Evolutionary conservation across 2,113 vertebrate genomes (phyloP), one percentile per base, ranked within the genome.

Genomic region (Rhinogobius similis): DNA sequence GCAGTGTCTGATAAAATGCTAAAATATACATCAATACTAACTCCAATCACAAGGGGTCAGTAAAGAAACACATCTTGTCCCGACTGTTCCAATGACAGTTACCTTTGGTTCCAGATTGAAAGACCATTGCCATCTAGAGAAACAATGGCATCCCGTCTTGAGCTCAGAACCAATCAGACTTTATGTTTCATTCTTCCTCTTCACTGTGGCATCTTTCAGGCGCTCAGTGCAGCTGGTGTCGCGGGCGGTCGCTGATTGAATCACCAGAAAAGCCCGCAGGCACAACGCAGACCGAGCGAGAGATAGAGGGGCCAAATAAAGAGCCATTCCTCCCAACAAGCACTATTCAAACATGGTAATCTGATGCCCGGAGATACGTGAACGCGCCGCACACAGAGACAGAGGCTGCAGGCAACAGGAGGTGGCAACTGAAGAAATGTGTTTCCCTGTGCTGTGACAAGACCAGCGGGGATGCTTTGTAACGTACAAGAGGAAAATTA

Each of bases 71-170:
- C 24, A 18, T n/a, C 9, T 61, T n/a, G 16, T 10, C 56, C 72
- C 44, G 58, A 65, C 86, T 89, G 89, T 90, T 91, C 82, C 87
- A 79, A 76, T 80, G 82, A 72, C 67, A 78, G 73, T 82, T 66
- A 48, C 85, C 82, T 78, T 79, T 84, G 86, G 78, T 77, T 83
- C 72, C 55, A 43, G 23, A 67, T 81, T 85, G 81, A 83, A 73
- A 16, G 71, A 81, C 8, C 68, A 32, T 67, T 75, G 69, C 70
- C 68, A 75, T 75, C 76, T 50, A 43, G 66, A 81, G 76, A 62
- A 77, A 76, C 62, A 75, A 39, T 68, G 41, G 27, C 71, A 58
- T 65, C 58, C 78, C 80, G 0, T 74, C 79, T 80, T 76, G 66
- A 82, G 73, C 68, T 78, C 72, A 72, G 78, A 73, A 64, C 67